Evolutionary conservation across 2,888 invertebrate genomes (phyloP), one percentile per base, ranked within the genome.

Genomic region (Diaperis boleti): DNA sequence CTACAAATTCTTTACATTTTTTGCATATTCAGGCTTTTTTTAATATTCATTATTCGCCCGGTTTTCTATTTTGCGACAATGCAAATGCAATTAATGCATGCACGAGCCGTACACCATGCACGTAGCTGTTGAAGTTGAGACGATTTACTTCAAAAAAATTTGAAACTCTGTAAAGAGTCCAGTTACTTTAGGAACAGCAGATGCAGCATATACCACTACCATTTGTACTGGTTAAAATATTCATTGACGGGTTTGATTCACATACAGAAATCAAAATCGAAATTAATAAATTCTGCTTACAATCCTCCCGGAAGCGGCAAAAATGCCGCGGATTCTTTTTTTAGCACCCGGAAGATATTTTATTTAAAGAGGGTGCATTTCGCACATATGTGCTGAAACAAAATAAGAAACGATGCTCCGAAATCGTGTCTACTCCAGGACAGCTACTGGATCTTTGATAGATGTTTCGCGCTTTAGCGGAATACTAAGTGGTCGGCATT

Each of bases 401-500:
- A 55, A 55, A 55, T 55, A 55, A 26, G 26, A 26, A 26, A 26
- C n/a, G 26, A 47, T 57, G 57, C 57, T 45, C 18, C 20, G 4
- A 17, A 33, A 45, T 45, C 44, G 57, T 17, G 57, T 55, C 39
- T 35, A 37, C 47, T 47, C 39, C 52, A 15, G 54, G 60, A 37
- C 54, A 37, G 29, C 47, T 17, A 33, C 54, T 26, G 39, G 49
- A 56, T 62, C 26, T 55, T 62, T 56, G 62, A 62, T 62, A 42
- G 62, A 62, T 62, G 62, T 20, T 47, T 17, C 35, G 11, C 15
- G 45, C 56, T 35, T 33, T 20, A 14, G 26, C 13, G 55, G 62
- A 55, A 62, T 62, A 62, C 62, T 62, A 62, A 62, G 62, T 62
- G 56, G 62, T 18, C 11, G 20, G 42, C 26, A 50, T 60, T 60